Conservation (phyloP, 2,888 invertebrate species). For the Latheticus oryzae region DNA sequence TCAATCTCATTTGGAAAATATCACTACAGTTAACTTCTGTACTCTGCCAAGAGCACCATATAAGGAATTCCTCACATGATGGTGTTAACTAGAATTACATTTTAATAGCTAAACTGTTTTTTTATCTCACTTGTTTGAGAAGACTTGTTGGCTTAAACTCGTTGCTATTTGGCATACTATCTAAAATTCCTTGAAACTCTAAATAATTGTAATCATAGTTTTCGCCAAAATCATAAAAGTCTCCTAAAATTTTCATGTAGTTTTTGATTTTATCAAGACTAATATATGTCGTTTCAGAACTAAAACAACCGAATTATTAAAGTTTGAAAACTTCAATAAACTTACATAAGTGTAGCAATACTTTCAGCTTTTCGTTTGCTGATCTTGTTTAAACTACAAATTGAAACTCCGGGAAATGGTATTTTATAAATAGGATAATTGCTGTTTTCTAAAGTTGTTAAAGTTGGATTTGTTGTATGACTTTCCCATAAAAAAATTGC, state of each 20-base stretch:
- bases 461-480: neutral
- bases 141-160: neutral
- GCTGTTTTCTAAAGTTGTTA: slow-evolving; percentile 3
- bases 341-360: slow-evolving; percentile 1
- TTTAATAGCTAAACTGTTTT: neutral
- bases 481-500: neutral
- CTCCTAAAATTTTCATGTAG: slow-evolving; percentile 13
- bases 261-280: neutral
- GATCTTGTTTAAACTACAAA: slow-evolving; percentile 10
- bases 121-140: neutral
- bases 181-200: slow-evolving; percentile 16
- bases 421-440: slow-evolving; percentile 5
- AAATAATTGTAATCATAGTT: neutral
- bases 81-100: slow-evolving; percentile 13
- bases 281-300: neutral
- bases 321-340: no score
- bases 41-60: slow-evolving; percentile 5
- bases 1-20: slow-evolving; percentile 66
- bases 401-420: slow-evolving; percentile 3
- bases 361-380: slow-evolving; percentile 4
- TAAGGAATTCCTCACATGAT: slow-evolving; percentile 13
- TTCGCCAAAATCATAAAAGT: slow-evolving; percentile 18
- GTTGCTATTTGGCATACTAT: neutral
- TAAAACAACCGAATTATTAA: neutral
- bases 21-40: slow-evolving; percentile 60